Percentiles rank a stretch among this genome's conserved stretches.
These are phyloP conservation scores for Axinella damicornis DNA, from an alignment of 37 sponge, comb jelly and placozoan genomes.

Conservation along the genomic window DNA sequence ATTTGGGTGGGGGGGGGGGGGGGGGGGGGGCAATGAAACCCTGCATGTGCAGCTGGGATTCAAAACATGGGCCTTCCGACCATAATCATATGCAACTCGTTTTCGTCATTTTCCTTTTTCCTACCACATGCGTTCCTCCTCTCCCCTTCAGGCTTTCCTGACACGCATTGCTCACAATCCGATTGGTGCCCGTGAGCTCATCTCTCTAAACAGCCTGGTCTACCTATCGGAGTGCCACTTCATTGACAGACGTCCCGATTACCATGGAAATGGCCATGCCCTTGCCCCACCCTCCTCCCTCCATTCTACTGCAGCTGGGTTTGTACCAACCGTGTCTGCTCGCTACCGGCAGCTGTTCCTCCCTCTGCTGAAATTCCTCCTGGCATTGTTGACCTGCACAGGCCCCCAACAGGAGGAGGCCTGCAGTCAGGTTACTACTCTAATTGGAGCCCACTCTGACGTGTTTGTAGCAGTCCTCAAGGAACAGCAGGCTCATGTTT, in stretches of 20 bases:
- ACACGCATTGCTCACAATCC: slow-evolving; percentile 71
- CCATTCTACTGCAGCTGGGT: slow-evolving; percentile 21
- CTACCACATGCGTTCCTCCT: not conserved
- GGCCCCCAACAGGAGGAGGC: slow-evolving; percentile 80
- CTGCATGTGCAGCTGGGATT: not conserved
- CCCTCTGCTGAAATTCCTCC: slow-evolving; percentile 74
- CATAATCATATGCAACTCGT: too few species aligned
- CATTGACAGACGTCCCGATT: slow-evolving; percentile 72
- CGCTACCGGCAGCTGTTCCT: slow-evolving; percentile 80
- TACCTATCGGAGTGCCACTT: slow-evolving; percentile 80
- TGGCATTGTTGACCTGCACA: slow-evolving; percentile 56
- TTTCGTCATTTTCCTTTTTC: too few species aligned
- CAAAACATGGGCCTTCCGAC: not conserved
- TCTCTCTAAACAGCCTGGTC: slow-evolving; percentile 46
- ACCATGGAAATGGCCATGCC: slow-evolving; percentile 35
- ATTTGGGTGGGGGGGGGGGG: too few species aligned
- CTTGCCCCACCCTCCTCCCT: not conserved
- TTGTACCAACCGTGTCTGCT: slow-evolving; percentile 68
- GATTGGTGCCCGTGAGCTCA: slow-evolving; percentile 74
- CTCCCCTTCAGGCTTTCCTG: slow-evolving; percentile 75
- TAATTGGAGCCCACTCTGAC: slow-evolving; percentile 75
- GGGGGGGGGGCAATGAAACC: too few species aligned
- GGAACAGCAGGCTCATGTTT: slow-evolving; percentile 23
- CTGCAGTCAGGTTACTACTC: slow-evolving; percentile 54
- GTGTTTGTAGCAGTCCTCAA: slow-evolving; percentile 67